Base-by-base conservation (phyloP, 1,140 invertebrate genomes). In the Asobara japonica region DNA sequence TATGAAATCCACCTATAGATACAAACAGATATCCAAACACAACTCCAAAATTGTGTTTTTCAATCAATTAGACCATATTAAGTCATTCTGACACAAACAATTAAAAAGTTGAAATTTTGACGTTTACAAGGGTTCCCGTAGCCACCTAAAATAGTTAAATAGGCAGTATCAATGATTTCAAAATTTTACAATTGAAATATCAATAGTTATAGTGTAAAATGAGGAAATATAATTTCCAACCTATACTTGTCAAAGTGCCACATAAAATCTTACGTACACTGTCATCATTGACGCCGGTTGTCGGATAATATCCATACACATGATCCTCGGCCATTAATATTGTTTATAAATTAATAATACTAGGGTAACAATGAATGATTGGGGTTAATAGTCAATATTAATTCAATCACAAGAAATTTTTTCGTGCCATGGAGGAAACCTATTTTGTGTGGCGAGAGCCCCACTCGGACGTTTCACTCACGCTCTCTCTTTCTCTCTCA, bases 321-420 rank as follows among this genome's bases (percentile, higher is more conserved):
- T 88, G 81, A 80, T 86, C 85, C 74, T 88, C 85, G 87, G 86
- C 86, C 85, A 87, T 88, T 81, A 88, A 88, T 85, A 80, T 82
- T 78, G 79, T 68, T 73, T 29, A 69, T 18, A 61, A 65, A 41
- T 56, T 38, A 69, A 31, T 65, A 61, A 38, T 66, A 72, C 72
- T 56, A 25, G 69, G 13, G 61, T 74, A 45, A 65, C 41, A 27
- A 11, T 27, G 22, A 27, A 60, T 25, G 27, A 11, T 11, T 60
- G 10, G n/a, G 25, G 27, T 8, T 61, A 80, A 77, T 72, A 74
- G 71, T 77, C 67, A 74, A 76, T 45, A 62, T 45, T 73, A 76
- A 27, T 33, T 11, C 69, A 76, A 41, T 75, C 71, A 71, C 72
- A 77, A 75, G 72, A 72, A 48, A 81, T 45, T 33, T 76, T 82